These are phyloP conservation scores for Trichogramma pretiosum DNA, from an alignment of 1,140 invertebrate species.

Conservation along the genomic window DNA sequence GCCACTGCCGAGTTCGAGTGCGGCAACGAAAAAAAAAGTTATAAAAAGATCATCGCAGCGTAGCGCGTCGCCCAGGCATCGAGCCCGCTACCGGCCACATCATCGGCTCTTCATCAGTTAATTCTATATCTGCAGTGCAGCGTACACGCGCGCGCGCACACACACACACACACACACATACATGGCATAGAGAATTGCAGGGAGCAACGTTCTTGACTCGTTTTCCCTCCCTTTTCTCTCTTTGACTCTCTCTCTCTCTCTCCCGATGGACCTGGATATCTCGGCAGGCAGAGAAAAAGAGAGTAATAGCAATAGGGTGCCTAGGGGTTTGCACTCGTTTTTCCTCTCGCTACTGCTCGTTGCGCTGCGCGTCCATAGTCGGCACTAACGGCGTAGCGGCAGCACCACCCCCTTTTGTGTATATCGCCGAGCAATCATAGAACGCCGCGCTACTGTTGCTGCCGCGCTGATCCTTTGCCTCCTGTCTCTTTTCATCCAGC, in stretches of 20 bases:
- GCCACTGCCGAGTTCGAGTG: too few species aligned
- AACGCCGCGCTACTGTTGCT: conserved; percentile 27
- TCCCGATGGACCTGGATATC: background rate
- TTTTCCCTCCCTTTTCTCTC: too few species aligned
- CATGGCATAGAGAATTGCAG: background rate
- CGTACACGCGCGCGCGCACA: background rate
- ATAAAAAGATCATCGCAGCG: too few species aligned
- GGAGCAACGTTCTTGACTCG: background rate
- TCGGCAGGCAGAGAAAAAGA: too few species aligned
- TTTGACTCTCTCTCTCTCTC: too few species aligned
- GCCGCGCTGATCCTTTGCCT: conserved; percentile 7
- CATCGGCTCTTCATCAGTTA: background rate
- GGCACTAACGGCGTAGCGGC: background rate
- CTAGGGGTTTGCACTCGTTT: conserved; percentile 6
- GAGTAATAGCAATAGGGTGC: conserved; percentile 12
- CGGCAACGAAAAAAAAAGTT: too few species aligned
- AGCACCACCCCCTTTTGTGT: too few species aligned
- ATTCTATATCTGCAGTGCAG: background rate
- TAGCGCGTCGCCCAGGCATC: too few species aligned
- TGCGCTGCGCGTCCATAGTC: background rate
- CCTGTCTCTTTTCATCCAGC: conserved; percentile 14
- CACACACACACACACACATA: background rate
- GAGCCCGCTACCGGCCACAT: too few species aligned
- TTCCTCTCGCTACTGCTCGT: conserved; percentile 8
- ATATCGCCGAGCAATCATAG: conserved; percentile 41